These are phyloP conservation scores for Nomada fabriciana DNA, from an alignment of 2,888 invertebrate species.

Conservation along the genomic window DNA sequence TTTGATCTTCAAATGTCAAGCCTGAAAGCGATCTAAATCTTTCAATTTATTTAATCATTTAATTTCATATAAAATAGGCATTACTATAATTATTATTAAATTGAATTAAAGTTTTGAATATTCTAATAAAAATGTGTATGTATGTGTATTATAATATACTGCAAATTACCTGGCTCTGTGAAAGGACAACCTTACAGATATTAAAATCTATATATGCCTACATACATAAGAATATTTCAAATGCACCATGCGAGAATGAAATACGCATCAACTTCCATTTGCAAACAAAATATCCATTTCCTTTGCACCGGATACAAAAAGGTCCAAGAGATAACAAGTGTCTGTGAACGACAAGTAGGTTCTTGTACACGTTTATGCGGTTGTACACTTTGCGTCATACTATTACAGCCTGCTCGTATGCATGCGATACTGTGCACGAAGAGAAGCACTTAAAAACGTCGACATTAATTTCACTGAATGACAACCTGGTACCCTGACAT, in stretches of 20 bases:
- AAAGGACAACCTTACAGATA: too few relatives aligned
- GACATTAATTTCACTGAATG: conserved; percentile 35
- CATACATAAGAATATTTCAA: neutral
- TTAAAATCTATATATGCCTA: neutral
- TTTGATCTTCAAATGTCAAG: neutral
- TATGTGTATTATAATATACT: too few relatives aligned
- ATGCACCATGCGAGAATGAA: neutral
- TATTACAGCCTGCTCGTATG: too few relatives aligned
- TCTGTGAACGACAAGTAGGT: conserved; percentile 12
- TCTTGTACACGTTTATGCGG: neutral
- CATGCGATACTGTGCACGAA: neutral
- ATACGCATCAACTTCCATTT: neutral
- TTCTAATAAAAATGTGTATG: neutral
- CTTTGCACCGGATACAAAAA: neutral
- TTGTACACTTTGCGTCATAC: neutral
- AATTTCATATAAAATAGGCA: neutral
- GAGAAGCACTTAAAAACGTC: neutral
- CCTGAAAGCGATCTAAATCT: neutral
- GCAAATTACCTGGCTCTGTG: too few relatives aligned
- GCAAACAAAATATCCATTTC: conserved; percentile 4
- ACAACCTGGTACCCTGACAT: conserved; percentile 13
- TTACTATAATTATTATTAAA: neutral
- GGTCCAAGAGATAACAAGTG: neutral
- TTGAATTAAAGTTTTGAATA: neutral
- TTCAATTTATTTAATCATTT: neutral